These are phyloP conservation scores for Tipula unca DNA, from an alignment of 2,888 invertebrate genomes.

Conservation along the genomic window DNA sequence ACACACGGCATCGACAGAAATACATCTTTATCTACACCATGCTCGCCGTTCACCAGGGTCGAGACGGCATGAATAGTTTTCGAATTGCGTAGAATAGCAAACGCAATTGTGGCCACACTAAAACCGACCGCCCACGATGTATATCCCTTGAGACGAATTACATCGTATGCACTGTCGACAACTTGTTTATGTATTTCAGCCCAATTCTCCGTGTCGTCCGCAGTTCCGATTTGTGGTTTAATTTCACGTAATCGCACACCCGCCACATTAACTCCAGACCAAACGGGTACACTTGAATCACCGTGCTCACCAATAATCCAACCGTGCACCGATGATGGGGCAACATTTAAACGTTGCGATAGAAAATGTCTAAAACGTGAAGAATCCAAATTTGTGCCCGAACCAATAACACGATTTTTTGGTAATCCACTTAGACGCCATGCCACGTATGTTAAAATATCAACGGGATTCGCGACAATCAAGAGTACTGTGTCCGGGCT, in stretches of 20 bases:
- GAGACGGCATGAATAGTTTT: constrained; percentile 64
- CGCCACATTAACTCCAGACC: constrained; percentile 82
- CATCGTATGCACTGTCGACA: constrained; percentile 66
- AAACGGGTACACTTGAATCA: constrained; percentile 74
- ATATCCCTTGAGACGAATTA: constrained; percentile 73
- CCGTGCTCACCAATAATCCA: constrained; percentile 91
- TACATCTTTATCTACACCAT: constrained; percentile 64
- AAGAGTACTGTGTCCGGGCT: constrained; percentile 74
- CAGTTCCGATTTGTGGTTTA: constrained; percentile 58
- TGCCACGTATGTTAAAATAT: constrained; percentile 76
- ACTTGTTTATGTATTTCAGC: constrained; percentile 62
- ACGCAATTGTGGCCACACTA: constrained; percentile 56
- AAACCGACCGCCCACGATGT: constrained; percentile 81
- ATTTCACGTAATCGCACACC: constrained; percentile 68
- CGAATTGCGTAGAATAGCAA: constrained; percentile 58
- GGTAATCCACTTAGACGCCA: constrained; percentile 84
- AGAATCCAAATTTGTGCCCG: constrained; percentile 84
- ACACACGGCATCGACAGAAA: constrained; percentile 71
- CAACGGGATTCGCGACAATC: constrained; percentile 81
- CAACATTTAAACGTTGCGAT: constrained; percentile 64
- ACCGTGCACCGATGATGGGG: constrained; percentile 70
- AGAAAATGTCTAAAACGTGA: constrained; percentile 76
- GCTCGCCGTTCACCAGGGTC: constrained; percentile 60
- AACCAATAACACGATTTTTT: constrained; percentile 71
- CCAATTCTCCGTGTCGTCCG: constrained; percentile 65